Evolutionary conservation across 1,140 invertebrate genomes (phyloP), one percentile per base, ranked within the genome.

Genomic region (Zaprionus inermis): DNA sequence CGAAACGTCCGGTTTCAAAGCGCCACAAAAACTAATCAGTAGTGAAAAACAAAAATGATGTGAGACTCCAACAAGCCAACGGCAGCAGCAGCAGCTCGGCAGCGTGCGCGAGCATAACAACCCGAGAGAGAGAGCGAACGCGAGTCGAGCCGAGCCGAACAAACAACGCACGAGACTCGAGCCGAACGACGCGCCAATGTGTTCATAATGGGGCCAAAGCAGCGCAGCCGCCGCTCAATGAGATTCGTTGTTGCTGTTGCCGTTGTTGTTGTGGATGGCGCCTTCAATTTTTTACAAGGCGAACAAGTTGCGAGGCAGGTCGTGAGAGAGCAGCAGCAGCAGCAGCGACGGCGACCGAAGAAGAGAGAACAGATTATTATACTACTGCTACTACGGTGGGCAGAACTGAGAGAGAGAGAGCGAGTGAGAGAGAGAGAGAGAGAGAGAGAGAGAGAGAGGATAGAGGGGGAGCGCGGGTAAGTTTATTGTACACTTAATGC

Each of bases 1-100:
- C 83, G 78, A 75, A 65, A 76, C 79, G 76, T 81, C 68, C 78
- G 82, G 72, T 78, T 82, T 79, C 65, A 86, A 88, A 81, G 79
- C 81, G 79, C 79, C 81, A 81, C 81, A 84, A 76, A 81, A 81
- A 81, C 81, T 79, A 81, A 90, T 81, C 72, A 81, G 64, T 81
- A 74, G 75, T 69, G 58, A 74, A 74, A 78, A 77, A 70, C 72
- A 74, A 82, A 82, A 80, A 67, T 52, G 75, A 67, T 65, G 59
- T 70, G 65, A 63, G 57, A 55, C 65, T 67, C 56, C 67, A 63
- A 34, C 28, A 16, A 57, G 22, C 20, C 32, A 11, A 24, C 60
- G 49, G 51, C 71, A 54, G 34, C 69, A 68, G 56, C 70, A 55
- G 55, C 49, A 54, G 56, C 32, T 28, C 24, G 24, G 24, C 24